Evolutionary conservation across 23 tunicate genomes (phyloP), one percentile per base, ranked within the genome.

Genomic region (Ciona savignyi): DNA sequence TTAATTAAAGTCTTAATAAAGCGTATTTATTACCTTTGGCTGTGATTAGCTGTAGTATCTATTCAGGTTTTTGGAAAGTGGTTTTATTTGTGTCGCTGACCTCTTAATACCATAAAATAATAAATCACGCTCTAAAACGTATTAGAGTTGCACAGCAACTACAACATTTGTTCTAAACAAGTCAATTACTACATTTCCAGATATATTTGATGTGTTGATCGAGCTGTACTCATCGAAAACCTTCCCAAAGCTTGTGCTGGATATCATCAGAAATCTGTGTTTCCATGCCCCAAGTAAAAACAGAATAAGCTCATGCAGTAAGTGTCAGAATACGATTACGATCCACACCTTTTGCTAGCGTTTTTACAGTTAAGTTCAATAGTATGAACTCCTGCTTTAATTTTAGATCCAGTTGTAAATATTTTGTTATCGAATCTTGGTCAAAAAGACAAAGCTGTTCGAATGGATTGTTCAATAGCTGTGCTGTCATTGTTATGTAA

Each of bases 231-330:
- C 68, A 24, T 42, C 72, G 1, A 73, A 72, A 4, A 74, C 70
- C 28, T 3, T 29, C 75, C 22, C 62, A 11, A 27, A 63, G 1
- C 67, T 78, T 26, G 78, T 79, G 62, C n/a, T 89, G 78, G 69
- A 32, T 19, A 89, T 89, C 24, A 67, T 89, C 22, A 74, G 82
- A 22, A 89, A 89, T 63, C 51, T 89, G 63, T 89, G 96, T 51
- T 89, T 82, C 70, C 89, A 89, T 49, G 76, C 74, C 11, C 85
- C 96, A 30, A 89, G 96, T 74, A 89, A 89, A 49, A 65, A 79
- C 51, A 69, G 96, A 31, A 78, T 89, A 2, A 89, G 96, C 32
- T 79, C 89, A 42, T 72, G 82, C 66, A 25, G 80, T 82, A 66
- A 28, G 85, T 42, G n/a, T n/a, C n/a, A n/a, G n/a, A n/a, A n/a